Evolutionary conservation across 1,140 invertebrate species (phyloP), one percentile per base, ranked within the genome.

Genomic region (Chironomus striatipennis): DNA sequence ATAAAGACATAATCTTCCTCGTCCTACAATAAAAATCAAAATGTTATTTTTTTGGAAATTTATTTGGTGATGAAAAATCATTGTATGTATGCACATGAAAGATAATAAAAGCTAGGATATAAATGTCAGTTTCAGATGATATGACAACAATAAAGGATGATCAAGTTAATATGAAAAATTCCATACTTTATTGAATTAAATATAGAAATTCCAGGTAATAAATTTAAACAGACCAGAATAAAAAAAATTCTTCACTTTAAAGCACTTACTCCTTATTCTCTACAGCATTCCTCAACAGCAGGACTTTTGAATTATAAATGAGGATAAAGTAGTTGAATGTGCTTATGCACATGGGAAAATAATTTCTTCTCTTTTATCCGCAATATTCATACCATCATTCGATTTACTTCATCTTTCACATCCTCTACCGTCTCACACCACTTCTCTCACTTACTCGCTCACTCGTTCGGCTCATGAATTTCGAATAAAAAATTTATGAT

Each of bases 401-500:
- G 24, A 34, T 34, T 34, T 34, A 57, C n/a, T 57, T 57, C 47
- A 34, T 57, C 43, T 47, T 47, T 15, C 15, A 47, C 43, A 47
- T 47, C 9, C n/a, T 47, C 47, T 57, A 47, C 15, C 9, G 9
- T 47, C 47, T 57, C 47, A 12, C n/a, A 57, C 47, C 15, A n/a
- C n/a, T n/a, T 34, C 24, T 34, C 24, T 57, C n/a, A 47, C 47
- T 57, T 15, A 5, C n/a, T 57, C 12, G 5, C 47, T 15, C 47
- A n/a, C n/a, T n/a, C 47, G 10, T 57, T 57, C 47, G 4, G 47
- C 12, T 57, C 47, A 57, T 57, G 47, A 57, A 57, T 57, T 57
- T 57, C 47, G 47, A 57, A 57, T 57, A 57, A 57, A 57, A 57
- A 57, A 57, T 57, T 57, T 57, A 57, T 57, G 47, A 57, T 57